A percentile compares a stretch with the other conserved stretches of the same genome.
phyloP scores from a whole-genome alignment of 2,888 invertebrate species.

The Synanthedon myopaeformis region DNA sequence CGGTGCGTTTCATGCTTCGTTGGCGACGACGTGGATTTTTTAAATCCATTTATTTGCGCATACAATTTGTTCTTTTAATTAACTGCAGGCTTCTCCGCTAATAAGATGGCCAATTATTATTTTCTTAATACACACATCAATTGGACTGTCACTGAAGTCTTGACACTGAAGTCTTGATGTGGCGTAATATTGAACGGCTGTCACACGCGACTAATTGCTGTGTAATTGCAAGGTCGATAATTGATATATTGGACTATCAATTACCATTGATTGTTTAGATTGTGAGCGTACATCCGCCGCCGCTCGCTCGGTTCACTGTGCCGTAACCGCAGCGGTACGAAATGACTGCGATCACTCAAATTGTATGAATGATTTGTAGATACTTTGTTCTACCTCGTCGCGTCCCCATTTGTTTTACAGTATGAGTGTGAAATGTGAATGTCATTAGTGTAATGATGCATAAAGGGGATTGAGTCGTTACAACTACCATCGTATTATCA shows the following conservation, averaged over 20 bases:
- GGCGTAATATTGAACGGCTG: too few relatives aligned
- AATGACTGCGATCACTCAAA: neutral
- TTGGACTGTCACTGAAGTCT: too few relatives aligned
- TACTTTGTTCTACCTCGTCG: too few relatives aligned
- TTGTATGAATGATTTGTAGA: neutral
- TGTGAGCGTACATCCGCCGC: neutral
- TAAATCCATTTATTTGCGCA: neutral
- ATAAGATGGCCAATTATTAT: neutral
- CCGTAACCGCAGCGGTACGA: neutral
- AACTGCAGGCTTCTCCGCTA: neutral
- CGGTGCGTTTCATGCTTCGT: slow-evolving; percentile 16
- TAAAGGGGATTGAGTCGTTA: too few relatives aligned
- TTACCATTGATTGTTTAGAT: neutral
- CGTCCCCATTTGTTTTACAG: too few relatives aligned
- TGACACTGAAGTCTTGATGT: too few relatives aligned
- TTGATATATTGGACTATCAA: neutral
- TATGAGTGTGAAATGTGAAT: too few relatives aligned
- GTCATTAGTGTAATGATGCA: too few relatives aligned
- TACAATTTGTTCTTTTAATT: neutral
- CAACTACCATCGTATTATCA: too few relatives aligned
- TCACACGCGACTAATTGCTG: too few relatives aligned
- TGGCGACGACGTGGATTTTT: neutral
- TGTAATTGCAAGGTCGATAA: neutral
- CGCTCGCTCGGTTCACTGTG: neutral
- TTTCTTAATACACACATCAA: neutral